These are phyloP conservation scores for Pseudopodoces humilis DNA, from an alignment of 2,113 vertebrate species.

Conservation along the genomic window DNA sequence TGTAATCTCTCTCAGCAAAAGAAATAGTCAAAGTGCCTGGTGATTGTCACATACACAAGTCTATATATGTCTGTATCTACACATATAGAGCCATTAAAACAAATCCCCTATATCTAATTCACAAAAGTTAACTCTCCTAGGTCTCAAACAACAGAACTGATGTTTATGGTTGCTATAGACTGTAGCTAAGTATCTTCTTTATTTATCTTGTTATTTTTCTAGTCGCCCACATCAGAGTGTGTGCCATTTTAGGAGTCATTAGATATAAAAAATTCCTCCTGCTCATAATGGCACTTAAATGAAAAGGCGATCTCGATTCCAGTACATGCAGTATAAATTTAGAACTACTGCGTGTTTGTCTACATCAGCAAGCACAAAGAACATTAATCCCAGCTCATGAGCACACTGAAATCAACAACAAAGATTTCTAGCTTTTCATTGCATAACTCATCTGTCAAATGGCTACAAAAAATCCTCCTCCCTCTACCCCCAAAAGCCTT, in stretches of 20 bases:
- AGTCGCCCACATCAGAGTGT: not conserved
- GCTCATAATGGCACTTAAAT: not conserved
- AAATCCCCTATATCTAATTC: not conserved
- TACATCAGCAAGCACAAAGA: slow-evolving; percentile 28
- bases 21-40: not conserved
- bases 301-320: not conserved
- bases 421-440: not conserved
- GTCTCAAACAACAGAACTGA: not conserved
- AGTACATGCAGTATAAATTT: not conserved
- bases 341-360: slow-evolving; percentile 1
- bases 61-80: not conserved
- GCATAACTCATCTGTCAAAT: not conserved
- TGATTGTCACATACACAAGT: not conserved
- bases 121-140: not conserved
- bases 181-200: not conserved
- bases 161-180: not conserved
- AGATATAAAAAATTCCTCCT: slow-evolving; percentile 3
- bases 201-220: not conserved
- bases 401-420: not conserved
- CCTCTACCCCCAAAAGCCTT: not conserved
- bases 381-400: slow-evolving; percentile 19
- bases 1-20: slow-evolving; percentile 5
- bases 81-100: not conserved
- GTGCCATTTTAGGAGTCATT: slow-evolving; percentile 10
- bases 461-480: not conserved